Conservation (phyloP, 2,888 invertebrate species). For the Odontocolon sp. region DNA sequence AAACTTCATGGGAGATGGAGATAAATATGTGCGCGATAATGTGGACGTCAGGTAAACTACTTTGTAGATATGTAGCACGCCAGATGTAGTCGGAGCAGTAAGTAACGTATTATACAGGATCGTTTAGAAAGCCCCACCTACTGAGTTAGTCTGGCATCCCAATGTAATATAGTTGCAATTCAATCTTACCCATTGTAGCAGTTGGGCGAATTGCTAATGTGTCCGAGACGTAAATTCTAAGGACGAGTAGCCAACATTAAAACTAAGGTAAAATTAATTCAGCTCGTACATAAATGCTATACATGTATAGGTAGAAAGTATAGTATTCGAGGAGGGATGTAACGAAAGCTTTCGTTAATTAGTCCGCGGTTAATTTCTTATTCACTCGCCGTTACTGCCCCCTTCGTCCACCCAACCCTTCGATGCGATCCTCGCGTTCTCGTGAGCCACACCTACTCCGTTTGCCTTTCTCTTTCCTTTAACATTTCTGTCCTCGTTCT, state of each 20-base stretch:
- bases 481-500: constrained; percentile 20
- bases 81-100: neutral
- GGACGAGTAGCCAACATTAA: neutral
- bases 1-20: neutral
- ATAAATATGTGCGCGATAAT: neutral
- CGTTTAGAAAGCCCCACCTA: neutral
- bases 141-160: neutral
- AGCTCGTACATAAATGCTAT: constrained; percentile 1
- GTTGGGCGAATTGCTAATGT: constrained; percentile 16
- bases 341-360: constrained; percentile 65
- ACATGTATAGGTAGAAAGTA: neutral
- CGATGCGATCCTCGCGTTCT: constrained; percentile 7
- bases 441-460: constrained; percentile 22
- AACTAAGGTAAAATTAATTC: constrained; percentile 21
- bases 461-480: constrained; percentile 28
- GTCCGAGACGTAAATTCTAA: neutral
- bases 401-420: neutral
- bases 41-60: neutral
- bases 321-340: constrained; percentile 52
- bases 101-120: neutral
- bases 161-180: constrained; percentile 5
- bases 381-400: constrained; percentile 54
- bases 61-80: neutral
- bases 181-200: constrained; percentile 7
- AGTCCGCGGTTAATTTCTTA: constrained; percentile 65